A percentile compares a stretch with the other conserved stretches of the same genome.
phyloP scores from a whole-genome alignment of 2,888 invertebrate species.

The Prostheceraeus crozeri region DNA sequence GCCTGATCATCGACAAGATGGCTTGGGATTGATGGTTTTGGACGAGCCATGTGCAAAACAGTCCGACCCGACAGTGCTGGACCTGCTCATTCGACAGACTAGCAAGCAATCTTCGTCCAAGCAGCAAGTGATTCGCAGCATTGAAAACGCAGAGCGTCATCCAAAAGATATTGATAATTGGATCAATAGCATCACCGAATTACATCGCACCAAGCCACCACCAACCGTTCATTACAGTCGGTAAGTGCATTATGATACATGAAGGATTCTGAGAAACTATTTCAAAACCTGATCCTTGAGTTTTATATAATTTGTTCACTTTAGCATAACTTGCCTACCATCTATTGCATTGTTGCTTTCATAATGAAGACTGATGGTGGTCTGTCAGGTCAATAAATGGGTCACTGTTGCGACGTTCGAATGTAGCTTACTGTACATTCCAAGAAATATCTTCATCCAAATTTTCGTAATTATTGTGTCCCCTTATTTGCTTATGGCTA shows the following conservation, averaged over 20 bases:
- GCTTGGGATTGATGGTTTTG: slow-evolving; percentile 69
- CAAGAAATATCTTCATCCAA: no score
- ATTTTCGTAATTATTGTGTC: no score
- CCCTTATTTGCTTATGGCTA: no score
- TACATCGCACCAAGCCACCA: slow-evolving; percentile 80
- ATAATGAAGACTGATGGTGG: no score
- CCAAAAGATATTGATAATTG: slow-evolving; percentile 85
- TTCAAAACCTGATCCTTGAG: no score
- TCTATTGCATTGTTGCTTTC: no score
- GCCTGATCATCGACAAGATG: slow-evolving; percentile 65
- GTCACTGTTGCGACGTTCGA: no score
- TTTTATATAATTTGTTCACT: no score
- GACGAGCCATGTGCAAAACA: slow-evolving; percentile 93
- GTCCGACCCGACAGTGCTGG: slow-evolving; percentile 68
- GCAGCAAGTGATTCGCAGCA: slow-evolving; percentile 64
- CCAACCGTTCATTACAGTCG: slow-evolving; percentile 72
- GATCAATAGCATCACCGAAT: slow-evolving; percentile 85
- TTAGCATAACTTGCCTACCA: no score
- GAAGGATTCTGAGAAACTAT: no score
- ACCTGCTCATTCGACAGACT: slow-evolving; percentile 73
- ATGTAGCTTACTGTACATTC: no score
- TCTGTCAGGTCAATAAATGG: no score
- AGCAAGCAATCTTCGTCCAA: slow-evolving; percentile 61
- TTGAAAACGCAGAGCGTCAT: slow-evolving; percentile 70
- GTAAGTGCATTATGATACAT: slow-evolving; percentile 61